Evolutionary conservation across 2,797 vertebrate genomes (phyloP).

Genomic region (Cyclura pinguis): DNA sequence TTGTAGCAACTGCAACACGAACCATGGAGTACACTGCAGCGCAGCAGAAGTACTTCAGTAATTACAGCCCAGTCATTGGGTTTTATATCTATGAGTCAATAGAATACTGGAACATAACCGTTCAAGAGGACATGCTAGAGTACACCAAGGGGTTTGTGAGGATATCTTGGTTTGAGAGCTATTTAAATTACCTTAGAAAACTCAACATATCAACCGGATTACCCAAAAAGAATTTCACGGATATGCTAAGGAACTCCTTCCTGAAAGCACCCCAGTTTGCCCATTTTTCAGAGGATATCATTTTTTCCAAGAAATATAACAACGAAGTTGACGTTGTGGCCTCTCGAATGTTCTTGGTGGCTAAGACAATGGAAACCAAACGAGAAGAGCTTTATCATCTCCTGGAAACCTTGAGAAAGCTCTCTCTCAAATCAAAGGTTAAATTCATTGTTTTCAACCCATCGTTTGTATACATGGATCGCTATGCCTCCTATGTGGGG

Average conservation of each 20-base stretch:
- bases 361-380: constrained; percentile 98
- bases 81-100: constrained; percentile 99
- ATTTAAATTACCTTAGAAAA: constrained; percentile 94
- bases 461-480: constrained; percentile 98
- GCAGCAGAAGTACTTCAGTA: constrained; percentile 98
- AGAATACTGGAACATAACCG: constrained; percentile 97
- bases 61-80: constrained; percentile 97
- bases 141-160: constrained; percentile 98
- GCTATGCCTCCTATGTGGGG: constrained; percentile 94
- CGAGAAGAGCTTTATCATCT: constrained; percentile 97
- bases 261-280: constrained; percentile 90
- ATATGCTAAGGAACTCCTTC: constrained; percentile 90
- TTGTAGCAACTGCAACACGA: constrained; percentile 95
- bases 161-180: constrained; percentile 98
- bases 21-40: constrained; percentile 94
- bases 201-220: constrained; percentile 92
- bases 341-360: constrained; percentile 96
- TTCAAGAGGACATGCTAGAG: constrained; percentile 95
- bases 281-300: constrained; percentile 98
- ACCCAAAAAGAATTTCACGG: constrained; percentile 94
- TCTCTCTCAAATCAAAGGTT: constrained; percentile 96
- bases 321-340: constrained; percentile 93
- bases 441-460: constrained; percentile 99
- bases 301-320: constrained; percentile 93
- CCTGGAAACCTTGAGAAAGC: constrained; percentile 94